Base-by-base conservation (phyloP, 2,888 invertebrate genomes). In the Mesodorylaimus sp. region DNA sequence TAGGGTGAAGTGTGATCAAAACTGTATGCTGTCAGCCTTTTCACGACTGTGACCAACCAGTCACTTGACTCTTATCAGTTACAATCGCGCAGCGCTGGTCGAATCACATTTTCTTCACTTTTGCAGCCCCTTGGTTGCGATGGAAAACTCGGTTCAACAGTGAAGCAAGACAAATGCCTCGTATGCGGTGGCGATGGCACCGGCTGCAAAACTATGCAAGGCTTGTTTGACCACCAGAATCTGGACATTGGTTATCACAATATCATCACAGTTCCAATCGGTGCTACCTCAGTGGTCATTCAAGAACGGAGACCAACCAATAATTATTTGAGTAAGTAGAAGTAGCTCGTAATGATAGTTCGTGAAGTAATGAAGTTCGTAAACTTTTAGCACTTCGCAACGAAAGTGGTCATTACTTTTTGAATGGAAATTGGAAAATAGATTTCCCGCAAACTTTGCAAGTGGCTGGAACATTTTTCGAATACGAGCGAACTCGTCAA, bases 351-450 rank as follows among this genome's bases (percentile, higher is more conserved):
- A 32, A 32, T 32, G 10, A 32, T 32, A 32, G 10, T 13, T 32
- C 10, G 32, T 10, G 10, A 32, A 32, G 16, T 10, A 16, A 32
- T n/a, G n/a, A n/a, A n/a, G n/a, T n/a, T n/a, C n/a, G n/a, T n/a
- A n/a, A n/a, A n/a, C n/a, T 67, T 66, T n/a, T 65, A 80, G 91
- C 89, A 3, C 74, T 91, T 45, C 77, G 87, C 56, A 85, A 86
- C 67, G 74, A 77, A 50, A 75, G 79, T 44, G 83, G 82, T 2
- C 76, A 81, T 58, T 95, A 83, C 67, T 87, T 86, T 65, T 72
- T 95, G 47, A 95, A 95, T 68, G 93, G 93, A 1, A 81, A 88
- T 66, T 89, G 86, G 80, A 78, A 82, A 63, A 87, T 95, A 62
- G 85, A 88, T 70, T 85, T 85, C 66, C 86, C 88, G 0, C 76